Conservation (phyloP, 2,797 vertebrate genomes). For the Iguana delicatissima region DNA sequence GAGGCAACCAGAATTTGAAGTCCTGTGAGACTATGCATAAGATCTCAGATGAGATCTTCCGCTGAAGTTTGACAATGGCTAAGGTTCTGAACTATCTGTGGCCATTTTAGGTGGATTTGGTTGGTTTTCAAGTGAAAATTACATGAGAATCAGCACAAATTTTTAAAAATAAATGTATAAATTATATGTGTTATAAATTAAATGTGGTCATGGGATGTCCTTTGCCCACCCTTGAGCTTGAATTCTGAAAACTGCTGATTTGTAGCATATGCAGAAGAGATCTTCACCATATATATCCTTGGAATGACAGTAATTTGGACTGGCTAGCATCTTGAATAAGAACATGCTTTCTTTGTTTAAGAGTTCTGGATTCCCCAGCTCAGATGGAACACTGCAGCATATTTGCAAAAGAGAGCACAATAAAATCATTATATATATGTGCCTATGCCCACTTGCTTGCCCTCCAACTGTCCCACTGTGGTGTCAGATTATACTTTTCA, state of each 20-base stretch:
- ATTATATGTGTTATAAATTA: too few relatives aligned
- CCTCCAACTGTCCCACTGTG: neutral
- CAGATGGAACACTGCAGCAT: neutral
- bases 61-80: too few relatives aligned
- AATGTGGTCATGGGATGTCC: too few relatives aligned
- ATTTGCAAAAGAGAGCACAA: neutral
- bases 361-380: neutral
- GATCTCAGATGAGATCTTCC: too few relatives aligned
- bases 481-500: slow-evolving; percentile 18
- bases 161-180: too few relatives aligned
- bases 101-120: too few relatives aligned
- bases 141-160: too few relatives aligned
- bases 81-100: too few relatives aligned
- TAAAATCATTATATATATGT: too few relatives aligned
- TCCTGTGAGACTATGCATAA: too few relatives aligned
- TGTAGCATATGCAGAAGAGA: neutral
- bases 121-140: too few relatives aligned
- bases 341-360: neutral
- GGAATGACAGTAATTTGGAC: neutral
- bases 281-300: neutral
- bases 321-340: neutral
- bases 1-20: too few relatives aligned
- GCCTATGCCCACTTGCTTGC: neutral
- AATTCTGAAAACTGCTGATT: neutral
- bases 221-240: neutral